Percentiles rank a stretch among this genome's conserved stretches.
Conservation (phyloP, 2,888 invertebrate genomes). For the Pristionchus arcanus region DNA sequence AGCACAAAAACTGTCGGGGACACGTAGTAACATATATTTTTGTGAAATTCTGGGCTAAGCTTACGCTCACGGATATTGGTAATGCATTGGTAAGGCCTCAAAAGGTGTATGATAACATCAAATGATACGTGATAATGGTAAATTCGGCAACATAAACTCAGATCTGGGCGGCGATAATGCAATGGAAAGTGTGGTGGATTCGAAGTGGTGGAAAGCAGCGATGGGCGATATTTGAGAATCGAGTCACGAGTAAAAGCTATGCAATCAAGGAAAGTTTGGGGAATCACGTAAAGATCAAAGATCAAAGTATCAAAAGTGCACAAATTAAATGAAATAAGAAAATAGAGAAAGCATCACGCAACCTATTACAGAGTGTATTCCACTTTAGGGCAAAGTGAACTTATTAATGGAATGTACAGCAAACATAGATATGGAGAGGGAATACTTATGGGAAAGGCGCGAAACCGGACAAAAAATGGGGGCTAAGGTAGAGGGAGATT, state of each 20-base stretch:
- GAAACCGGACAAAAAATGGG: background rate
- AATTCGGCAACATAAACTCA: constrained; percentile 19
- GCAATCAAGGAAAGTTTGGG: background rate
- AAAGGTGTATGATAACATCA: background rate
- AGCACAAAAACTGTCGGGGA: background rate
- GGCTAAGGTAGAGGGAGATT: background rate
- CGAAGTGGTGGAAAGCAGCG: background rate
- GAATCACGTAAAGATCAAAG: background rate
- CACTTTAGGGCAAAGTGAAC: constrained; percentile 20
- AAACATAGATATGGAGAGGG: constrained; percentile 14
- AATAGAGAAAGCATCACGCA: background rate
- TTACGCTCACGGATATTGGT: background rate
- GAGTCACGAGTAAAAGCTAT: constrained; percentile 7
- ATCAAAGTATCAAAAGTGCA: background rate
- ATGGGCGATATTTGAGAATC: constrained; percentile 34
- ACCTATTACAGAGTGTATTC: background rate
- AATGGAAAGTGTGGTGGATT: background rate
- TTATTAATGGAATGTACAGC: constrained; percentile 43
- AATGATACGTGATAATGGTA: background rate
- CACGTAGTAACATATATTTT: constrained; percentile 16
- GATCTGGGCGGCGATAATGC: constrained; percentile 29
- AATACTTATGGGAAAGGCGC: no score
- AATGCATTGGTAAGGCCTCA: background rate
- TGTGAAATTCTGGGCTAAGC: constrained; percentile 45
- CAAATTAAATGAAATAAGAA: background rate